Evolutionary conservation across 2,888 invertebrate genomes (phyloP).

Genomic region (Mycalesis mineus): DNA sequence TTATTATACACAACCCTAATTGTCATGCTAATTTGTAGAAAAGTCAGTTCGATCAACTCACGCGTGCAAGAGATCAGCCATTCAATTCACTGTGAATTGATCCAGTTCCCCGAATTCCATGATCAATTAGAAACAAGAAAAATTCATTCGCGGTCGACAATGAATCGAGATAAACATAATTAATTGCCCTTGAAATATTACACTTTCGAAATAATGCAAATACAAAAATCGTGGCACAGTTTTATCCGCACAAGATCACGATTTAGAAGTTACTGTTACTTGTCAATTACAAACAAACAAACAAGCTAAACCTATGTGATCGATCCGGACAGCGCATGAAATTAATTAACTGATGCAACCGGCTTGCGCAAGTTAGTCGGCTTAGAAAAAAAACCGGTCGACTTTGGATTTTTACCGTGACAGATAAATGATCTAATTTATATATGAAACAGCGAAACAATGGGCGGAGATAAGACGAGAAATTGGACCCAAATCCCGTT

Average conservation of each 20-base stretch:
- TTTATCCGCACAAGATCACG: constrained; percentile 26
- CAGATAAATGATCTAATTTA: constrained; percentile 26
- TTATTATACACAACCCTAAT: neutral
- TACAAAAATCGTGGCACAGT: constrained; percentile 23
- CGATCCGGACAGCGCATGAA: constrained; percentile 60
- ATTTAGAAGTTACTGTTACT: constrained; percentile 40
- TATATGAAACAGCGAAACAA: constrained; percentile 26
- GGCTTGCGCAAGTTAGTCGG: constrained; percentile 31
- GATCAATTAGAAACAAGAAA: constrained; percentile 16
- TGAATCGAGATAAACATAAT: constrained; percentile 9
- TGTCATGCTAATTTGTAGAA: neutral
- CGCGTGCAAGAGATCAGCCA: neutral
- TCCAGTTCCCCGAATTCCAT: constrained; percentile 3
- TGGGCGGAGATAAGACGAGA: constrained; percentile 21
- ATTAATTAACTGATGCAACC: constrained; percentile 53
- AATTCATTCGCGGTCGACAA: constrained; percentile 8
- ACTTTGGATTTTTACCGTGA: constrained; percentile 25
- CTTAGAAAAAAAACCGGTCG: constrained; percentile 26
- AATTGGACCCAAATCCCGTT: constrained; percentile 20
- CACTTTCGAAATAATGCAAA: constrained; percentile 20
- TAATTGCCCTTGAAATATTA: constrained; percentile 11
- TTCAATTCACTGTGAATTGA: neutral
- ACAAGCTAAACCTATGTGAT: constrained; percentile 55
- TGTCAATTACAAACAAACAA: constrained; percentile 52
- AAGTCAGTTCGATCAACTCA: neutral